phyloP scores from a whole-genome alignment of 2,888 invertebrate genomes.

The Imbricaverruca yamaguchii region DNA sequence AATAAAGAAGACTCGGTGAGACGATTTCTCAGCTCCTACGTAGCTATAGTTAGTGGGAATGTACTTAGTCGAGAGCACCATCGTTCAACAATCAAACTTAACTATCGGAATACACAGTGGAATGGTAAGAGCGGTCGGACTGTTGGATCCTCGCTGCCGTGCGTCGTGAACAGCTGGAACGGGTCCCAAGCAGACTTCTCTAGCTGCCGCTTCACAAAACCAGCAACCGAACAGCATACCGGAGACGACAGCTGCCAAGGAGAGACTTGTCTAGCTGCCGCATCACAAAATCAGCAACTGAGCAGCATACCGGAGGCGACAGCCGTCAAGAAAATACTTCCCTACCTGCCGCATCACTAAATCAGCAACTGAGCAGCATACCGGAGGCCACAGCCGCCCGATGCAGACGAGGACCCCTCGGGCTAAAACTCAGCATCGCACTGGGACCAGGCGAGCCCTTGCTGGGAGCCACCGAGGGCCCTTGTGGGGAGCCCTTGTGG shows the following conservation, averaged over 20 bases:
- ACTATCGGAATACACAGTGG: neutral
- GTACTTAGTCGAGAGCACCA: neutral
- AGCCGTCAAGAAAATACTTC: too few species aligned
- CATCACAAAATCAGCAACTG: too few species aligned
- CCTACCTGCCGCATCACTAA: too few species aligned
- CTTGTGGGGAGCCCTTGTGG: too few species aligned
- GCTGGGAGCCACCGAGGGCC: too few species aligned
- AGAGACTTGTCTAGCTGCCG: too few species aligned
- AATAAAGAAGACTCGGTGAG: neutral
- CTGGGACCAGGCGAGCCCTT: too few species aligned
- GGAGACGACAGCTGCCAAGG: too few species aligned
- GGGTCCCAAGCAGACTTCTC: neutral
- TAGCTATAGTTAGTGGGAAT: neutral
- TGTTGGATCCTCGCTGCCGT: neutral
- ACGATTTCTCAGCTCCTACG: neutral
- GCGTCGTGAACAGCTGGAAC: neutral
- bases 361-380: too few species aligned
- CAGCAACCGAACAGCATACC: neutral
- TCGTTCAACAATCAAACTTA: slow-evolving; percentile 6
- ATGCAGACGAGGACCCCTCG: neutral
- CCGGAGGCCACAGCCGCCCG: neutral
- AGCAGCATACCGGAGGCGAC: too few species aligned
- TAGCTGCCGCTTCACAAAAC: neutral
- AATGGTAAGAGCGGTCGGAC: neutral
- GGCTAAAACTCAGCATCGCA: neutral